phyloP scores from a whole-genome alignment of 2,113 vertebrate species.

The Hydropotes inermis region DNA sequence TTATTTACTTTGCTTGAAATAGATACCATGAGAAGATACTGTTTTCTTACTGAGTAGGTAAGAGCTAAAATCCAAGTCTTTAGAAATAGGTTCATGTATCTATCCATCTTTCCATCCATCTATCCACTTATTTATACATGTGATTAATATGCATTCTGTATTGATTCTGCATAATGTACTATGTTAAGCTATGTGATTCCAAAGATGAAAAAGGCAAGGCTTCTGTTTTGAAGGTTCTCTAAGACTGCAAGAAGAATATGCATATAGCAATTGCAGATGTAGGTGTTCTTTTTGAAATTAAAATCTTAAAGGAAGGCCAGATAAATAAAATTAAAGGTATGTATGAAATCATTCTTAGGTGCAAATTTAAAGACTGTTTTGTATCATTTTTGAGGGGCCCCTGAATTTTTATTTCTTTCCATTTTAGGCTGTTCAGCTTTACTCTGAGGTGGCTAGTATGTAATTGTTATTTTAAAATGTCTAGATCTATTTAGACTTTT shows the following conservation, averaged over 20 bases:
- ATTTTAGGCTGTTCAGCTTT: conserved; percentile 15
- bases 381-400: neutral
- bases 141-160: neutral
- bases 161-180: neutral
- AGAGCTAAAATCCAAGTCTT: neutral
- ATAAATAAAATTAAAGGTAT: neutral
- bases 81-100: neutral
- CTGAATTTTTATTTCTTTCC: neutral
- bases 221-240: neutral
- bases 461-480: conserved; percentile 19
- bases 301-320: neutral
- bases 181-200: neutral
- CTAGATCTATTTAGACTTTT: neutral
- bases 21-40: neutral
- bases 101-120: neutral
- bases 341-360: neutral
- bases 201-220: neutral
- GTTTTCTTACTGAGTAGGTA: neutral
- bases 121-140: neutral
- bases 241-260: neutral
- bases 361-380: neutral
- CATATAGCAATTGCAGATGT: neutral
- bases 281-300: neutral
- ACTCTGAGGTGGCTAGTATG: neutral
- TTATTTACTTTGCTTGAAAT: neutral